These are phyloP conservation scores for Hipparchia semele DNA, from an alignment of 2,888 invertebrate species.

Conservation along the genomic window DNA sequence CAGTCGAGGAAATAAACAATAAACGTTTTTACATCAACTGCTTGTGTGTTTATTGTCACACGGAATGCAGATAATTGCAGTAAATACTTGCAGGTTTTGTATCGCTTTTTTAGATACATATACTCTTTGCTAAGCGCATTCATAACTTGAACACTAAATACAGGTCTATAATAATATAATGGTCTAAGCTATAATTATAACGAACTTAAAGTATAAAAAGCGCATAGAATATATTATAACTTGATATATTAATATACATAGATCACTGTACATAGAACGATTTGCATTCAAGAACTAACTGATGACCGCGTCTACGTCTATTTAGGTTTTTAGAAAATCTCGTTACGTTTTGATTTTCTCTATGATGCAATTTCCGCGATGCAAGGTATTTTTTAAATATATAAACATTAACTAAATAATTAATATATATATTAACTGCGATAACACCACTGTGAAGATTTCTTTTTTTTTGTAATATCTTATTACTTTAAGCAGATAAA, in stretches of 20 bases:
- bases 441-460: too few species aligned
- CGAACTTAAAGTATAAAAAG: conserved; percentile 32
- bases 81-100: conserved; percentile 40
- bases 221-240: conserved; percentile 34
- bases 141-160: conserved; percentile 13
- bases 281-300: conserved; percentile 18
- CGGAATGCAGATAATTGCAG: conserved; percentile 45
- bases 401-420: too few species aligned
- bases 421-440: too few species aligned
- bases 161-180: conserved; percentile 3
- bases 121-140: conserved; percentile 28
- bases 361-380: too few species aligned
- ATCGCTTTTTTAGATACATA: conserved; percentile 38
- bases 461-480: too few species aligned
- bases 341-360: too few species aligned
- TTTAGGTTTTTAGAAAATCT: too few species aligned
- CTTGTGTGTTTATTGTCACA: conserved; percentile 38
- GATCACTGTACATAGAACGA: conserved; percentile 29
- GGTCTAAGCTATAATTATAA: conserved; percentile 25
- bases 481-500: too few species aligned
- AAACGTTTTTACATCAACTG: conserved; percentile 34
- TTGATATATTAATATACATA: conserved; percentile 14
- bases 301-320: neutral
- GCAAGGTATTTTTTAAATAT: too few species aligned
- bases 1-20: conserved; percentile 37